Conservation (phyloP, 2,797 vertebrate genomes). For the Sebastolobus altivelis region DNA sequence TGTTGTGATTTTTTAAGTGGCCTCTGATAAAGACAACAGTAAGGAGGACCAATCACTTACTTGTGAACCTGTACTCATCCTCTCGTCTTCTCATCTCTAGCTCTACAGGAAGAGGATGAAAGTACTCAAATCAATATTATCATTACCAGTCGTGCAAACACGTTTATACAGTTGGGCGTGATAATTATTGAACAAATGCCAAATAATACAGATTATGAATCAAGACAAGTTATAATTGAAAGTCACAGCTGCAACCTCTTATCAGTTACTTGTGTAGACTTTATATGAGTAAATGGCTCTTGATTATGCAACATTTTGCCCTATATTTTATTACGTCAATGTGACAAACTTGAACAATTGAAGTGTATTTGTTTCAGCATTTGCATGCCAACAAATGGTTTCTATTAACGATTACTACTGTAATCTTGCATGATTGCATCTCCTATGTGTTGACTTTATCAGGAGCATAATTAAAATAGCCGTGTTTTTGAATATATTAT, state of each 20-base stretch:
- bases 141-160: constrained; percentile 51
- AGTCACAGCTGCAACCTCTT: constrained; percentile 6
- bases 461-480: background rate
- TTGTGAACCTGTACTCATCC: constrained; percentile 99
- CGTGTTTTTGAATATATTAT: background rate
- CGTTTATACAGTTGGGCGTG: background rate
- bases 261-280: constrained; percentile 6
- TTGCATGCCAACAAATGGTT: background rate
- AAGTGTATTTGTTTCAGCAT: background rate
- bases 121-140: constrained; percentile 82
- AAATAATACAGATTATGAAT: constrained; percentile 73
- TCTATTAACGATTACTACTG: background rate
- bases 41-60: constrained; percentile 90
- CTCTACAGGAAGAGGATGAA: constrained; percentile 93
- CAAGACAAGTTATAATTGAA: background rate
- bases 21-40: constrained; percentile 36
- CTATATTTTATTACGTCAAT: background rate
- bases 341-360: background rate
- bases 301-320: background rate
- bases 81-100: constrained; percentile 99
- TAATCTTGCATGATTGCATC: background rate
- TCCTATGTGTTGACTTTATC: background rate
- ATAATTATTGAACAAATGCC: constrained; percentile 82
- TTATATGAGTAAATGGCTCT: constrained; percentile 15
- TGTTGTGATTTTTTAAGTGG: constrained; percentile 33